phyloP scores from a whole-genome alignment of 2,888 invertebrate species.

The Anticlea derivata region DNA sequence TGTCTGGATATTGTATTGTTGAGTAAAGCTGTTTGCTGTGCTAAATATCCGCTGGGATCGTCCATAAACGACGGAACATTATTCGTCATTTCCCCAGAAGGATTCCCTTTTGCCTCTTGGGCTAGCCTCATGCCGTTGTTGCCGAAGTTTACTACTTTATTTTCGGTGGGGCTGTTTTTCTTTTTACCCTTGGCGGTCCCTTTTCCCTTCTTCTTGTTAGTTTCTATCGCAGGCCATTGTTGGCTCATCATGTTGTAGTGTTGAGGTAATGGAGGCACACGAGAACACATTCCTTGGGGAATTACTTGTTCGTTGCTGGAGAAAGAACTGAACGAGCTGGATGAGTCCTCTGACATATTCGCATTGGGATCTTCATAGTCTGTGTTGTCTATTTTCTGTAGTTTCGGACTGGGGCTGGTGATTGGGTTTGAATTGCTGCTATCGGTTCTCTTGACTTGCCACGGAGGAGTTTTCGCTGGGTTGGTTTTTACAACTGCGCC shows the following conservation, averaged over 20 bases:
- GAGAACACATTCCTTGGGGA: slow-evolving; percentile 85
- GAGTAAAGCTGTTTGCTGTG: slow-evolving; percentile 94
- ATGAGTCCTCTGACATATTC: slow-evolving; percentile 67
- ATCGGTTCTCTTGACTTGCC: slow-evolving; percentile 81
- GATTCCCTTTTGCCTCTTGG: slow-evolving; percentile 68
- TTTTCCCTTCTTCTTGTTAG: slow-evolving; percentile 83
- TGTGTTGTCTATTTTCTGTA: slow-evolving; percentile 60
- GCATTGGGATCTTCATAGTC: slow-evolving; percentile 68
- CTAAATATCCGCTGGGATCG: slow-evolving; percentile 95
- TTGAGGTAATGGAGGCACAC: slow-evolving; percentile 89
- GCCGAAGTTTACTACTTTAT: slow-evolving; percentile 58
- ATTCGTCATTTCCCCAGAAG: slow-evolving; percentile 76
- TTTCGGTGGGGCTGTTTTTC: slow-evolving; percentile 61
- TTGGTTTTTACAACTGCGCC: slow-evolving; percentile 79
- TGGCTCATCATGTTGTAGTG: slow-evolving; percentile 81
- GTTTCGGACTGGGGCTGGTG: slow-evolving; percentile 64
- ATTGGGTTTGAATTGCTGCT: slow-evolving; percentile 52
- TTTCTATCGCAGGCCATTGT: slow-evolving; percentile 70
- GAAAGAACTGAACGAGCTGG: slow-evolving; percentile 60
- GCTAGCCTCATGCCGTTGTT: slow-evolving; percentile 63
- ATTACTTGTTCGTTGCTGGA: slow-evolving; percentile 61
- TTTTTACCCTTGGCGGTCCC: slow-evolving; percentile 81
- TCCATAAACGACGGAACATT: slow-evolving; percentile 93
- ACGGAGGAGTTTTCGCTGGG: slow-evolving; percentile 83
- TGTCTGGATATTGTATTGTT: slow-evolving; percentile 92